phyloP scores from a whole-genome alignment of 2,113 vertebrate species.

The Cebus imitator region DNA sequence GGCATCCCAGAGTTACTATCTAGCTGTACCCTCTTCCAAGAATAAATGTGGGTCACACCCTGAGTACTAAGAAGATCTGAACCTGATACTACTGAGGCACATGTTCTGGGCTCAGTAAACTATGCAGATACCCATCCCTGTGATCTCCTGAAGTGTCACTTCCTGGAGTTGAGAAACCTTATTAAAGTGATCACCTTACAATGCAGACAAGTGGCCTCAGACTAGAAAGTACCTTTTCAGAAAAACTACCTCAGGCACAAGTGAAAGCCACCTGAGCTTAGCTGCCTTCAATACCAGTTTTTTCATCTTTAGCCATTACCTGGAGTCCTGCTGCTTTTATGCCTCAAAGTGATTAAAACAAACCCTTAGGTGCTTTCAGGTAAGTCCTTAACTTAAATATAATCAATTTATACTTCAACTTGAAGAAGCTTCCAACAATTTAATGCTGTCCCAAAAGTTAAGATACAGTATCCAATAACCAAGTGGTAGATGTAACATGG shows the following conservation, averaged over 20 bases:
- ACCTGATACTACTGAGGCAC: neutral
- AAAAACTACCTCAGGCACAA: neutral
- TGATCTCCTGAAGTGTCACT: neutral
- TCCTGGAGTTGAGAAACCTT: neutral
- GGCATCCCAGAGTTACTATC: neutral
- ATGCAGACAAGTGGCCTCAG: neutral
- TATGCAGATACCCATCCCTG: neutral
- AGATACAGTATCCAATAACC: neutral
- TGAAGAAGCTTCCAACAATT: neutral
- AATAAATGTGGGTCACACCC: neutral
- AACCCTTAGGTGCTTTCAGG: neutral
- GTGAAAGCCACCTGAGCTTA: too few relatives aligned
- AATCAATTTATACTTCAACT: neutral
- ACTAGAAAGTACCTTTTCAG: neutral
- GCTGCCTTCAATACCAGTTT: neutral
- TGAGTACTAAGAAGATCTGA: neutral
- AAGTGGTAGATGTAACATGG: neutral
- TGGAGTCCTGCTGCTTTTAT: neutral
- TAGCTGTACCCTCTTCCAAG: neutral
- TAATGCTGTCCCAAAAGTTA: too few relatives aligned
- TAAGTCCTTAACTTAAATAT: neutral
- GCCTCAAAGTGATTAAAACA: neutral
- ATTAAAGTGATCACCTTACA: neutral
- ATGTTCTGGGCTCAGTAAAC: neutral
- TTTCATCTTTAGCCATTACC: neutral